Percentiles rank a stretch among this genome's conserved stretches.
Conservation (phyloP, 2,113 vertebrate genomes). For the Pongo pygmaeus region DNA sequence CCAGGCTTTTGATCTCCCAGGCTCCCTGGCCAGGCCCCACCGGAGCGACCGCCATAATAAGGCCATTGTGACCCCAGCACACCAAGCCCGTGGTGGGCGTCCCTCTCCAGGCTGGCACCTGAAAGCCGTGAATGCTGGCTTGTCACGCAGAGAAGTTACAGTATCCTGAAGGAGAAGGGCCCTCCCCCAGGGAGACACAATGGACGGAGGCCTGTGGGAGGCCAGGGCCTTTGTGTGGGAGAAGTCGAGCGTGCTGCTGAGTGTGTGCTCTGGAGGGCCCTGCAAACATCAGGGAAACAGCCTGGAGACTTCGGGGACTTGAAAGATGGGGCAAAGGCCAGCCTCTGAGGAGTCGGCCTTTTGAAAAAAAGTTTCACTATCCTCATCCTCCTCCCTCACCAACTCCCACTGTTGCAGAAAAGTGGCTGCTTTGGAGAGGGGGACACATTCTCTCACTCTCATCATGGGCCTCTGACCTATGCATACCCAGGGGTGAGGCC, state of each 20-base stretch:
- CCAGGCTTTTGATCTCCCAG: slow-evolving; percentile 68
- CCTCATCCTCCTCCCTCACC: not conserved
- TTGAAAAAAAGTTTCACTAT: no score
- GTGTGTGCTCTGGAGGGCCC: not conserved
- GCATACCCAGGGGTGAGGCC: no score
- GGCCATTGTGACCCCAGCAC: not conserved
- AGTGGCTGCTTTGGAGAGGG: not conserved
- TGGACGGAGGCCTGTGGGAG: not conserved
- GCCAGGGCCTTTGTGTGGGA: not conserved
- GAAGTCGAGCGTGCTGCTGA: not conserved
- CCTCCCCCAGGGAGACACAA: not conserved
- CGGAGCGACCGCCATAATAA: not conserved
- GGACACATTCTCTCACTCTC: not conserved
- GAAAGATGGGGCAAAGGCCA: not conserved
- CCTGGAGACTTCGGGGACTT: not conserved
- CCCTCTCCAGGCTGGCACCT: not conserved
- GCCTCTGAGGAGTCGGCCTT: not conserved
- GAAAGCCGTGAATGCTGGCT: not conserved
- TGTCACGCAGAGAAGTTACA: not conserved
- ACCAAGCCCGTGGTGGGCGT: not conserved
- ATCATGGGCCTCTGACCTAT: rapidly evolving
- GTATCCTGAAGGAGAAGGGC: not conserved
- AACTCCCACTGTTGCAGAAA: not conserved
- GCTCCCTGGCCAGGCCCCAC: not conserved
- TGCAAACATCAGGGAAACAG: not conserved